Evolutionary conservation across 2,113 vertebrate genomes (phyloP).

Genomic region (Neopipo cinnamomea): DNA sequence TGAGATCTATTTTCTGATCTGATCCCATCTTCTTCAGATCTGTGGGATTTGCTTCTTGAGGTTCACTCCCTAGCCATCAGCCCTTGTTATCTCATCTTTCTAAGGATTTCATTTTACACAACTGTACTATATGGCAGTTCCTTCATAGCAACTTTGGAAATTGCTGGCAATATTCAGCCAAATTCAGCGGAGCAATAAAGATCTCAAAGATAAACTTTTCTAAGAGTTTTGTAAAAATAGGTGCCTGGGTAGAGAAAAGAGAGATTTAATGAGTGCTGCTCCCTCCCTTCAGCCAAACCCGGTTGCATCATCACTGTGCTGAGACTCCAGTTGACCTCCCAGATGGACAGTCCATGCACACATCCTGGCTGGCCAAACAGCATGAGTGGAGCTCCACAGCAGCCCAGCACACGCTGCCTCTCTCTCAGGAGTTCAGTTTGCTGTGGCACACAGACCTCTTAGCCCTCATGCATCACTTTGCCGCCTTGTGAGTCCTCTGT

Average conservation of each 20-base stretch:
- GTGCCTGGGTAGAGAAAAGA: not conserved
- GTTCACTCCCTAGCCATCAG: not conserved
- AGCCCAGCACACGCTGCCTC: not conserved
- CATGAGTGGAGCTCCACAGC: not conserved
- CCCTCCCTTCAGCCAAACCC: not conserved
- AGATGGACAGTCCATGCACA: not conserved
- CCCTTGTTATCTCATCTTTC: slow-evolving; percentile 1
- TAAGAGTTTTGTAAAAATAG: not conserved
- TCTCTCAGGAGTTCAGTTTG: not conserved
- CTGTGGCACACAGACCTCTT: not conserved
- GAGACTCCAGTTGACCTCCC: not conserved
- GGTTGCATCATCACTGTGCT: not conserved
- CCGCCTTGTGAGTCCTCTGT: not conserved
- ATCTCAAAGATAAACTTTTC: not conserved
- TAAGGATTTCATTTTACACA: not conserved
- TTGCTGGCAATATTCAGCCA: not conserved
- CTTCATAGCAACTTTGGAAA: not conserved
- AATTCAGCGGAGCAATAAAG: not conserved
- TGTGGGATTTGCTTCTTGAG: not conserved
- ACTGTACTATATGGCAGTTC: not conserved
- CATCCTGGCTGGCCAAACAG: not conserved
- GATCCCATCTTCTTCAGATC: not conserved
- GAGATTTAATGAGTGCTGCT: not conserved
- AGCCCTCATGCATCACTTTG: not conserved
- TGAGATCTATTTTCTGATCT: not conserved